phyloP scores from a whole-genome alignment of 2,888 invertebrate genomes.

The Lasioglossum leucozonium region DNA sequence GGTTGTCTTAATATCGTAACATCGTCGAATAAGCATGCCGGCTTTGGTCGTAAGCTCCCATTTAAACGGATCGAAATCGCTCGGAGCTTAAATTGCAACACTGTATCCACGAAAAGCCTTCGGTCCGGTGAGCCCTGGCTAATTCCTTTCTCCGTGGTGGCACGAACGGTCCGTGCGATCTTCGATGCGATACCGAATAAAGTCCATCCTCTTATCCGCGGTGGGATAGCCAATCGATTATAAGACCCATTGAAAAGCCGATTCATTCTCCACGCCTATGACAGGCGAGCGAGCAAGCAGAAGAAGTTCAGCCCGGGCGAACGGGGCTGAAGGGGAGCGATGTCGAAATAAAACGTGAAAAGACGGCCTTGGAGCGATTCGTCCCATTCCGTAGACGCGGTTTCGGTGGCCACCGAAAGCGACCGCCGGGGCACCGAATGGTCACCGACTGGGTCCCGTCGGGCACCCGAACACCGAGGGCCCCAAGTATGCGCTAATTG shows the following conservation, averaged over 20 bases:
- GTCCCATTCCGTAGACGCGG: conserved; percentile 58
- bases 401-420: conserved; percentile 57
- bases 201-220: conserved; percentile 11
- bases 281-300: not conserved
- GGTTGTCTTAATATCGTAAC: not conserved
- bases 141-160: conserved; percentile 6
- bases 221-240: conserved; percentile 12
- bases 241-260: conserved; percentile 11
- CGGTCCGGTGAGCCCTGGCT: not conserved
- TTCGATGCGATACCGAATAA: conserved; percentile 1
- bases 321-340: not conserved
- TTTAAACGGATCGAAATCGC: not conserved
- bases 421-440: conserved; percentile 17
- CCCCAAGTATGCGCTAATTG: conserved; percentile 84
- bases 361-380: conserved; percentile 45
- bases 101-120: conserved; percentile 10
- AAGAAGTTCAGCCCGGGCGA: not conserved
- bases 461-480: conserved; percentile 74
- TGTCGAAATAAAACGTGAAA: conserved; percentile 26
- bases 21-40: not conserved
- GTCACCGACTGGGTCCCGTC: conserved; percentile 3
- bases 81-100: not conserved
- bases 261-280: not conserved
- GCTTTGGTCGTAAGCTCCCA: not conserved
- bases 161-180: not conserved